Conservation (phyloP, 2,888 invertebrate genomes). For the Bombylius major region DNA sequence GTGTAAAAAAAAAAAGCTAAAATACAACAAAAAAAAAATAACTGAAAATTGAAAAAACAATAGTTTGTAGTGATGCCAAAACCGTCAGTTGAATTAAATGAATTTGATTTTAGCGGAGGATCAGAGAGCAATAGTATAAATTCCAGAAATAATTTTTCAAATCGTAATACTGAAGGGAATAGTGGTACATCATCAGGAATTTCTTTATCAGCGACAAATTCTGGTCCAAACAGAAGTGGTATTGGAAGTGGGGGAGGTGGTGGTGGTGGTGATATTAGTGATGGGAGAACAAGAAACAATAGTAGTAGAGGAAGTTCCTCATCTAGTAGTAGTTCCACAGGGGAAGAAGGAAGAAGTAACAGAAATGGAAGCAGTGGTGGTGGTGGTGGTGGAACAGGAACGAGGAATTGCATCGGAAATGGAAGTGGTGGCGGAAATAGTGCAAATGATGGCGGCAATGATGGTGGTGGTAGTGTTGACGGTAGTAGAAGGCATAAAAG, state of each 20-base stretch:
- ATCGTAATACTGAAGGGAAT: slow-evolving; percentile 20
- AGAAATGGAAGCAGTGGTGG: slow-evolving; percentile 3
- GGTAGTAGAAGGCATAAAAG: slow-evolving; percentile 13
- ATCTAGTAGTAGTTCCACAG: neutral
- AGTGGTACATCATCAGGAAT: slow-evolving; percentile 3
- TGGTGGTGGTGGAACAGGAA: slow-evolving; percentile 16
- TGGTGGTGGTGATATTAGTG: neutral
- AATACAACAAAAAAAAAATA: neutral
- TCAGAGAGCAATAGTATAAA: slow-evolving; percentile 30
- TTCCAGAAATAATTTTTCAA: slow-evolving; percentile 30
- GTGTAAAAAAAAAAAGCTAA: no score
- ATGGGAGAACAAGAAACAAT: neutral
- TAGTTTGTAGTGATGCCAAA: slow-evolving; percentile 21
- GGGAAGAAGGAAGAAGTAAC: neutral
- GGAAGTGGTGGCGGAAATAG: slow-evolving; percentile 6
- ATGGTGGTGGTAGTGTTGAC: slow-evolving; percentile 14
- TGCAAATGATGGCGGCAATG: slow-evolving; percentile 14
- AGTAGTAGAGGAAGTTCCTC: no score
- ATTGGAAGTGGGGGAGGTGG: slow-evolving; percentile 2
- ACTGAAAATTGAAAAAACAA: neutral
- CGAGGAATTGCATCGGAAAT: slow-evolving; percentile 15
- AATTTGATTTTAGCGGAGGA: slow-evolving; percentile 35
- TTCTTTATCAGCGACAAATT: slow-evolving; percentile 9
- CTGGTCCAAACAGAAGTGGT: slow-evolving; percentile 5
- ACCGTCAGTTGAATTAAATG: slow-evolving; percentile 31